Percentiles rank a stretch among this genome's conserved stretches.
Conservation (phyloP, 2,113 vertebrate genomes). For the Nestor notabilis region DNA sequence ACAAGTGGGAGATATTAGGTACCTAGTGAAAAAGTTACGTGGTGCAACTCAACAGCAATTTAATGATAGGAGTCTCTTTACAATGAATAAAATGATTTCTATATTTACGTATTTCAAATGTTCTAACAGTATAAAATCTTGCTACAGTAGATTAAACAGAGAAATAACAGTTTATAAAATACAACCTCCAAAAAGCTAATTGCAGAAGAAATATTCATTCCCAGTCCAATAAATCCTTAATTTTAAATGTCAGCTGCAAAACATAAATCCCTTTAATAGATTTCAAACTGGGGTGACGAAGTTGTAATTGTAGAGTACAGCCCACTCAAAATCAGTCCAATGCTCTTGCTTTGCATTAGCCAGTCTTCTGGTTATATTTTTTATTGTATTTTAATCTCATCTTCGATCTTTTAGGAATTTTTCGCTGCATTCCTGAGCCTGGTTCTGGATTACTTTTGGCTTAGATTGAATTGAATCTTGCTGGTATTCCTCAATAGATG, state of each 20-base stretch:
- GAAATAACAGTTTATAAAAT: conserved; percentile 65
- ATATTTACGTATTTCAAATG: conserved; percentile 26
- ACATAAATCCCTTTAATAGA: conserved; percentile 71
- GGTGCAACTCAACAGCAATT: conserved; percentile 29
- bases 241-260: conserved; percentile 76
- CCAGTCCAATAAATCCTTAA: conserved; percentile 71
- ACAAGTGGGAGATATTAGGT: conserved; percentile 31
- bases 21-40: conserved; percentile 7
- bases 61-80: conserved; percentile 2
- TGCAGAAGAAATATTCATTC: conserved; percentile 69
- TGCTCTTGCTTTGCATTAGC: background rate
- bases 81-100: conserved; percentile 10
- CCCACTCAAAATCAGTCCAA: conserved; percentile 29
- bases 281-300: conserved; percentile 69
- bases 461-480: conserved; percentile 37
- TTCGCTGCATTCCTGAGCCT: conserved; percentile 35
- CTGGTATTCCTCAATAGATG: background rate
- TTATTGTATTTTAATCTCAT: conserved; percentile 34
- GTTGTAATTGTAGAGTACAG: conserved; percentile 56
- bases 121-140: conserved; percentile 36
- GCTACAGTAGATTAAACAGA: conserved; percentile 50
- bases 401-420: conserved; percentile 10
- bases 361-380: background rate
- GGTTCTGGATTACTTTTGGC: conserved; percentile 30
- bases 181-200: conserved; percentile 70